Evolutionary conservation across 2,797 vertebrate species (phyloP).

Genomic region (Miichthys miiuy): DNA sequence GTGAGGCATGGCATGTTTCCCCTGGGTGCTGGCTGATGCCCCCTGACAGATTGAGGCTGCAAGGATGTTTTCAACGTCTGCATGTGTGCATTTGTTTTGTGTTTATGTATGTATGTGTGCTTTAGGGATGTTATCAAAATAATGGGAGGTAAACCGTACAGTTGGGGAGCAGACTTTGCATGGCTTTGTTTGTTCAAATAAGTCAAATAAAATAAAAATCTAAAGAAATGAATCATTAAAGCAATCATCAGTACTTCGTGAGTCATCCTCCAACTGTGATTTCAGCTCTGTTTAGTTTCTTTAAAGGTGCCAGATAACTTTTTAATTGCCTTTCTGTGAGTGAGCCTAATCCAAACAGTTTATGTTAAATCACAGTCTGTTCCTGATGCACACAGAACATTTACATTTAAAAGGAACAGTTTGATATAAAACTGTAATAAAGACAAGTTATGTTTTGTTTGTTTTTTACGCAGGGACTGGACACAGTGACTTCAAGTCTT

Average conservation of each 20-base stretch:
- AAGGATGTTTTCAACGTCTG: slow-evolving; percentile 41
- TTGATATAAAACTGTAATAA: slow-evolving; percentile 6
- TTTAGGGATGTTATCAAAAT: slow-evolving; percentile 38
- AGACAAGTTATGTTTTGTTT: background rate
- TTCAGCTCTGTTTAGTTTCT: slow-evolving; percentile 20
- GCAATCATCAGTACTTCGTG: slow-evolving; percentile 37
- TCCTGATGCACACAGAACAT: slow-evolving; percentile 15
- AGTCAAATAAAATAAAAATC: slow-evolving; percentile 21
- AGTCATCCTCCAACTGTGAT: slow-evolving; percentile 35
- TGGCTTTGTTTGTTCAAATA: slow-evolving; percentile 49
- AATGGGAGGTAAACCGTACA: slow-evolving; percentile 44
- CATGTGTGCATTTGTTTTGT: slow-evolving; percentile 25
- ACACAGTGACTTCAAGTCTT: background rate
- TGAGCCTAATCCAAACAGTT: slow-evolving; percentile 18
- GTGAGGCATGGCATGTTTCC: slow-evolving; percentile 56
- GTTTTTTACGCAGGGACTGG: background rate
- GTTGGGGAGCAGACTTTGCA: slow-evolving; percentile 13
- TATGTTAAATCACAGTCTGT: slow-evolving; percentile 17
- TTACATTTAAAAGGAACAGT: slow-evolving; percentile 15
- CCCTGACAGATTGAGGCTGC: slow-evolving; percentile 85
- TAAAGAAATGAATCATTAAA: slow-evolving; percentile 36
- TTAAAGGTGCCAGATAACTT: slow-evolving; percentile 36
- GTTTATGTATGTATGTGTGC: slow-evolving; percentile 17
- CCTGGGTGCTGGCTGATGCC: slow-evolving; percentile 75
- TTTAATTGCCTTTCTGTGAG: slow-evolving; percentile 43